phyloP scores from a whole-genome alignment of 2,888 invertebrate species.

The Coenonympha arcania region DNA sequence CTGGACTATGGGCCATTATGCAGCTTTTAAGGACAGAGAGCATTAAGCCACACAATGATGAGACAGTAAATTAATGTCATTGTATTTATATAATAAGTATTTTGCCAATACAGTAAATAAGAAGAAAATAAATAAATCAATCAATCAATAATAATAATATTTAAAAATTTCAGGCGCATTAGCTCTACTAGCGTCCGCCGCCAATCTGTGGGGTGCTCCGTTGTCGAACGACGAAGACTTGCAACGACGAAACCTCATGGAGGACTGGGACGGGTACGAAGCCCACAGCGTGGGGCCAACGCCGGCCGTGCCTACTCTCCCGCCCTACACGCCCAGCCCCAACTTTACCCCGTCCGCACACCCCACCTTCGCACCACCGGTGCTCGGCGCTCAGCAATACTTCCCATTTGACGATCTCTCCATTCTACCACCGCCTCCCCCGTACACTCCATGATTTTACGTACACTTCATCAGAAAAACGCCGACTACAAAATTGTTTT shows the following conservation, averaged over 20 bases:
- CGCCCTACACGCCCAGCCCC: constrained; percentile 74
- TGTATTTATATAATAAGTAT: no score
- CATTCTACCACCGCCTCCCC: constrained; percentile 68
- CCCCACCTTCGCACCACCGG: constrained; percentile 54
- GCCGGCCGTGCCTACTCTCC: constrained; percentile 71
- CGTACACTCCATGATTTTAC: constrained; percentile 66
- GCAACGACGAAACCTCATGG: constrained; percentile 73
- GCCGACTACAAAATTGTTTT: background rate
- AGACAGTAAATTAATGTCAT: no score
- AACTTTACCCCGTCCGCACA: constrained; percentile 49
- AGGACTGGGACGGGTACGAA: constrained; percentile 77
- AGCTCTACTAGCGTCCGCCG: constrained; percentile 79
- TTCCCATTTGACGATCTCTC: constrained; percentile 68
- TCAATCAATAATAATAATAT: no score
- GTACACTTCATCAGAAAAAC: background rate
- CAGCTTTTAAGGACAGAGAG: no score
- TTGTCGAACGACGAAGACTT: constrained; percentile 61
- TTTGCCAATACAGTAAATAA: no score
- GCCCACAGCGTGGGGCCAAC: constrained; percentile 75
- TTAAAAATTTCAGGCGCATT: constrained; percentile 75
- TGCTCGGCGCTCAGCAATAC: constrained; percentile 60
- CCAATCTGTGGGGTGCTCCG: constrained; percentile 77
- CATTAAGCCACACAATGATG: no score
- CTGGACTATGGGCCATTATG: no score
- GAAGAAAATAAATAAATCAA: no score